Conservation (phyloP, 2,113 vertebrate genomes). For the Ia io region DNA sequence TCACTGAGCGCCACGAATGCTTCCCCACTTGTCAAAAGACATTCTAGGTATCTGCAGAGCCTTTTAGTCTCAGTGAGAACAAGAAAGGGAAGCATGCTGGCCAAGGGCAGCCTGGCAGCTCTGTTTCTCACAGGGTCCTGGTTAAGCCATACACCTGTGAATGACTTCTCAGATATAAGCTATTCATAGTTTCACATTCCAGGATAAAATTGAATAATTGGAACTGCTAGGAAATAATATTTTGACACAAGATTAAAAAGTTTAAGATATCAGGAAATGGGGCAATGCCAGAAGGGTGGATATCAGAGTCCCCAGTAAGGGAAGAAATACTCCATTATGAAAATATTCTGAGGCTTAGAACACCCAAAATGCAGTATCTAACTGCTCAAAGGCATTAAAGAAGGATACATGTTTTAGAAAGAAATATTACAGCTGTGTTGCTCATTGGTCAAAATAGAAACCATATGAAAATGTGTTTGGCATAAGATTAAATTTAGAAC, state of each 20-base stretch:
- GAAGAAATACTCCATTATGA: background rate
- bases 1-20: background rate
- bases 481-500: slow-evolving; percentile 45
- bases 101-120: background rate
- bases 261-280: background rate
- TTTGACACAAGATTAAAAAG: background rate
- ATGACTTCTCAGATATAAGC: background rate
- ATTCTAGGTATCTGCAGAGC: background rate
- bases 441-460: slow-evolving; percentile 56
- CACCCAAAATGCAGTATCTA: background rate
- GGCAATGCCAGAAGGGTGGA: background rate
- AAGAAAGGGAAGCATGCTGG: background rate
- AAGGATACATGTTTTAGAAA: background rate
- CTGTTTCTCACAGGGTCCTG: background rate
- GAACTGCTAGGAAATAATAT: background rate
- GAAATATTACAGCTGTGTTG: slow-evolving; percentile 33
- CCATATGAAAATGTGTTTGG: slow-evolving; percentile 44
- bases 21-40: background rate
- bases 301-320: background rate
- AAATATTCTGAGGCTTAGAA: slow-evolving; percentile 28
- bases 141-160: background rate
- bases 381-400: background rate
- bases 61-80: background rate
- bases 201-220: background rate
- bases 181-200: background rate